Base-by-base conservation (phyloP, 1,140 invertebrate species). In the Pseudomyrmex cubaensis region DNA sequence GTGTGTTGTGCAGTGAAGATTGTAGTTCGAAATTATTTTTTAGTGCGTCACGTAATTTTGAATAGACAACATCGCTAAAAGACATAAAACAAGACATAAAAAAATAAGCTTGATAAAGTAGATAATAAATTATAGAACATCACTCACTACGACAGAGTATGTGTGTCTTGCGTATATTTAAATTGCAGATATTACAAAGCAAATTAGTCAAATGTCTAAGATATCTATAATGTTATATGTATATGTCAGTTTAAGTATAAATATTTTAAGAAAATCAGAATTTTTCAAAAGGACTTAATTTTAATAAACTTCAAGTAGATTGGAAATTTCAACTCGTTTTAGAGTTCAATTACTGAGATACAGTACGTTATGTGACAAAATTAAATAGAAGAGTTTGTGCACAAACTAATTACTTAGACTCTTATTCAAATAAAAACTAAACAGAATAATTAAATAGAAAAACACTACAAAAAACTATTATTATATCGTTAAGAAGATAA, bases 1-100 rank as follows among this genome's bases (percentile, higher is more conserved):
- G n/a, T 2, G 76, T 72, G 76, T 61, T 78, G 76, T 80, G 66
- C 56, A 70, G 76, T 80, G 75, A 77, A 35, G 35, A 35, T 77
- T 20, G 8, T 15, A 50, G 72, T 48, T 72, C 10, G 54, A 54
- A n/a, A 80, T 72, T 80, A 59, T 50, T 46, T 8, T 22, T 59
- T 35, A 59, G 46, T 72, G 76, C 46, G 54, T 25, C 50, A 50
- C 22, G 25, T 5, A 25, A 35, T 35, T 22, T 57, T 9, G n/a
- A 59, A 50, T 7, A 80, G 57, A 20, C 46, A 13, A 35, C 67
- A 48, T 2, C 20, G 48, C 20, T 20, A 22, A 77, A 25, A 35
- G 10, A 44, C 17, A 12, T 52, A 35, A 35, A 7, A 35, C 35
- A 35, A 35, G 5, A 35, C 35, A 35, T 5, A 35, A 35, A 35